phyloP scores from a whole-genome alignment of 2,888 invertebrate species.

The Dryadula phaetusa region DNA sequence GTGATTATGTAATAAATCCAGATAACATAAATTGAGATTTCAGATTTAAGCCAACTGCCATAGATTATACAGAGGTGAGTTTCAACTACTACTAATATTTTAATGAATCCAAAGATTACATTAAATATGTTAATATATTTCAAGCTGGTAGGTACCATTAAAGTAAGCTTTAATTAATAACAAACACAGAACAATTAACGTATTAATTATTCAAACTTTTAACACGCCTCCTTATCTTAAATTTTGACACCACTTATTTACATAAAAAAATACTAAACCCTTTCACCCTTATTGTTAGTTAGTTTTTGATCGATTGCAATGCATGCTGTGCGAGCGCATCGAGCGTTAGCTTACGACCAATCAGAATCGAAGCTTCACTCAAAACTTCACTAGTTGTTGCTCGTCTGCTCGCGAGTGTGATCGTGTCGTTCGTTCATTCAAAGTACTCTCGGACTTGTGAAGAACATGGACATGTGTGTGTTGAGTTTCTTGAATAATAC shows the following conservation, averaged over 20 bases:
- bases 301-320: slow-evolving; percentile 38
- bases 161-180: not conserved
- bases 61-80: too few species aligned
- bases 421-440: slow-evolving; percentile 51
- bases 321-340: slow-evolving; percentile 45
- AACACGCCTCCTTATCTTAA: slow-evolving; percentile 38
- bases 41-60: too few species aligned
- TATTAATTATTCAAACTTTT: not conserved
- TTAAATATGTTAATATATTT: not conserved
- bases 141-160: not conserved
- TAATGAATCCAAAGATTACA: too few species aligned
- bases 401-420: slow-evolving; percentile 56
- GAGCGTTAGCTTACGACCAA: slow-evolving; percentile 46
- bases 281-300: slow-evolving; percentile 37
- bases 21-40: too few species aligned
- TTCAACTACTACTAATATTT: too few species aligned
- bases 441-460: slow-evolving; percentile 28
- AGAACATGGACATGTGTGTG: slow-evolving; percentile 70
- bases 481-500: slow-evolving; percentile 63
- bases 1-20: too few species aligned
- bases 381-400: slow-evolving; percentile 57
- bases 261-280: slow-evolving; percentile 40
- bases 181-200: slow-evolving; percentile 12
- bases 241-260: slow-evolving; percentile 39
- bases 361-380: slow-evolving; percentile 57